Conservation (phyloP, 2,113 vertebrate genomes). For the Zosterops hypoxanthus region DNA sequence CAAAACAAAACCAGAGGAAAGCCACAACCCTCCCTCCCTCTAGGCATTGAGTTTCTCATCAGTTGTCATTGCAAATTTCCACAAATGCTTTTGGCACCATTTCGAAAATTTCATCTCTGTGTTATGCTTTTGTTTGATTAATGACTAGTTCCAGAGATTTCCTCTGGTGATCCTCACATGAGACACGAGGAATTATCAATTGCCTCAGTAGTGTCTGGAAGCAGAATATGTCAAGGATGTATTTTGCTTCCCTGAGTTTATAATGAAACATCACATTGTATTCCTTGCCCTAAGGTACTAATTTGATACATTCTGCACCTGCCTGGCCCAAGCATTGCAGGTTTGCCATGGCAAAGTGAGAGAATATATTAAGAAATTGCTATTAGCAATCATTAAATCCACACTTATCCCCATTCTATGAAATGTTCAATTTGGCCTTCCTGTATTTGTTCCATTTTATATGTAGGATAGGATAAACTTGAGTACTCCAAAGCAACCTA, state of each 20-base stretch:
- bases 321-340: neutral
- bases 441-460: neutral
- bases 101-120: neutral
- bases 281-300: neutral
- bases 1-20: neutral
- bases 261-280: neutral
- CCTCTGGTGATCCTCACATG: slow-evolving; percentile 11
- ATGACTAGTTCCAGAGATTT: slow-evolving; percentile 40
- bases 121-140: slow-evolving; percentile 35
- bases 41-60: neutral
- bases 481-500: neutral
- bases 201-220: slow-evolving; percentile 9
- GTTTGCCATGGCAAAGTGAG: neutral
- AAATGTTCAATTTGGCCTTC: neutral
- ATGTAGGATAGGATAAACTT: no score
- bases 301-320: neutral
- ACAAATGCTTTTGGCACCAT: slow-evolving; percentile 12
- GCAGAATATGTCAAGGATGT: neutral
- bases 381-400: neutral
- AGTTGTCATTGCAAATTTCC: slow-evolving; percentile 11
- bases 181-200: slow-evolving; percentile 23
- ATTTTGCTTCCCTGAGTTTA: neutral
- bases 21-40: neutral
- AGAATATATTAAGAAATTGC: neutral
- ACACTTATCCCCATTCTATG: neutral